A percentile compares a stretch with the other conserved stretches of the same genome.
Evolutionary conservation across 2,888 invertebrate genomes (phyloP).

Genomic region (Chelonus formosanus): DNA sequence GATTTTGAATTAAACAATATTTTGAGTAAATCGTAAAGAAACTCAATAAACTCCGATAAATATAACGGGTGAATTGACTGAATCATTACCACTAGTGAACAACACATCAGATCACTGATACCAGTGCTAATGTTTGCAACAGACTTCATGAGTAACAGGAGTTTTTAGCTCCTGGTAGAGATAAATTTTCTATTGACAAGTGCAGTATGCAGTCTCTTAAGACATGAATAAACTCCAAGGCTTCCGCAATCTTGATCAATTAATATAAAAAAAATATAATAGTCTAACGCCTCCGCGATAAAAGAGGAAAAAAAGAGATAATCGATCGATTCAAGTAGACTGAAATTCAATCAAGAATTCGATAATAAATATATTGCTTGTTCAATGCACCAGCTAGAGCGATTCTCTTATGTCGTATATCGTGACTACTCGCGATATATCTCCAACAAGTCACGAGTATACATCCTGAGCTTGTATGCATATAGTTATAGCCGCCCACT

Average conservation of each 20-base stretch:
- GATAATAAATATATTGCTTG: slow-evolving; percentile 14
- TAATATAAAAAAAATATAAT: not conserved
- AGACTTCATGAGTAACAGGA: slow-evolving; percentile 10
- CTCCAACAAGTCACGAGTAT: slow-evolving; percentile 25
- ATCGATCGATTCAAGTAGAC: slow-evolving; percentile 10
- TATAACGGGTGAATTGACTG: slow-evolving; percentile 15
- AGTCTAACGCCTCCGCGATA: slow-evolving; percentile 5
- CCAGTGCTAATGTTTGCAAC: slow-evolving; percentile 24
- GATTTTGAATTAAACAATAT: no score
- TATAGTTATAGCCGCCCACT: slow-evolving; percentile 21
- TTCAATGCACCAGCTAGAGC: slow-evolving; percentile 24
- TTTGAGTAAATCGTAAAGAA: no score
- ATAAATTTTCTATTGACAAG: slow-evolving; percentile 19
- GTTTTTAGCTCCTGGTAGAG: slow-evolving; percentile 14
- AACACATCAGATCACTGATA: slow-evolving; percentile 21
- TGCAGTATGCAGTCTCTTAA: not conserved
- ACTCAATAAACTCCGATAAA: not conserved
- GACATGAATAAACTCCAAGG: not conserved
- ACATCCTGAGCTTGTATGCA: slow-evolving; percentile 10
- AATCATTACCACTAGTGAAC: slow-evolving; percentile 9
- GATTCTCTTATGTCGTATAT: slow-evolving; percentile 39
- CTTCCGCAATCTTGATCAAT: slow-evolving; percentile 20
- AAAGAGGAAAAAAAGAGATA: not conserved
- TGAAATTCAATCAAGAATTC: slow-evolving; percentile 15
- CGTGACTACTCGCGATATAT: slow-evolving; percentile 45